A percentile compares a stretch with the other conserved stretches of the same genome.
These are phyloP conservation scores for Psittacula cyanocephala DNA, from an alignment of 2,113 vertebrate species.

Conservation along the genomic window DNA sequence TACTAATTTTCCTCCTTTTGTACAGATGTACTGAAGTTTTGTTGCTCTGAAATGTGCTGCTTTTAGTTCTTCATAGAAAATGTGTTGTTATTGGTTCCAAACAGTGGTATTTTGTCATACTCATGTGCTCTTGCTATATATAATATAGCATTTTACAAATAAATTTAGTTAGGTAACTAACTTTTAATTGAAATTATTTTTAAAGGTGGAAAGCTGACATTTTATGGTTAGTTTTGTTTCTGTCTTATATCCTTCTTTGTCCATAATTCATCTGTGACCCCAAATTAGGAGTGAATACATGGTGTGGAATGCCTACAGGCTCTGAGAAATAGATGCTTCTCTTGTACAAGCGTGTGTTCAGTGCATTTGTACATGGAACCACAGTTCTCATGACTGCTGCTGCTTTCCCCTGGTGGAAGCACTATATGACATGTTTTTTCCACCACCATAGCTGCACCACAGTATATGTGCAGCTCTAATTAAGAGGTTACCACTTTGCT, in stretches of 20 bases:
- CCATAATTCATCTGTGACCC: accelerated
- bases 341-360: accelerated
- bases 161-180: conserved; percentile 37
- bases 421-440: accelerated
- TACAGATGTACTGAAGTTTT: conserved; percentile 26
- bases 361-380: not conserved
- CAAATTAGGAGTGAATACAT: not conserved
- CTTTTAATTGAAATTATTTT: not conserved
- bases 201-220: not conserved
- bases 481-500: not conserved
- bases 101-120: not conserved
- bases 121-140: conserved; percentile 40
- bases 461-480: not conserved
- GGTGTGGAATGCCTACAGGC: not conserved
- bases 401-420: not conserved
- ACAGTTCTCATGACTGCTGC: not conserved
- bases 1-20: conserved; percentile 1
- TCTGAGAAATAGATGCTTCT: not conserved
- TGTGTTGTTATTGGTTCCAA: not conserved
- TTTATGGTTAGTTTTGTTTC: not conserved
- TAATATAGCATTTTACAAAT: conserved; percentile 63
- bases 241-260: not conserved
- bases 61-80: conserved; percentile 31
- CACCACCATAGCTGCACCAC: not conserved
- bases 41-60: conserved; percentile 53